Conservation (phyloP, 2,113 vertebrate species). For the Platichthys stellatus region DNA sequence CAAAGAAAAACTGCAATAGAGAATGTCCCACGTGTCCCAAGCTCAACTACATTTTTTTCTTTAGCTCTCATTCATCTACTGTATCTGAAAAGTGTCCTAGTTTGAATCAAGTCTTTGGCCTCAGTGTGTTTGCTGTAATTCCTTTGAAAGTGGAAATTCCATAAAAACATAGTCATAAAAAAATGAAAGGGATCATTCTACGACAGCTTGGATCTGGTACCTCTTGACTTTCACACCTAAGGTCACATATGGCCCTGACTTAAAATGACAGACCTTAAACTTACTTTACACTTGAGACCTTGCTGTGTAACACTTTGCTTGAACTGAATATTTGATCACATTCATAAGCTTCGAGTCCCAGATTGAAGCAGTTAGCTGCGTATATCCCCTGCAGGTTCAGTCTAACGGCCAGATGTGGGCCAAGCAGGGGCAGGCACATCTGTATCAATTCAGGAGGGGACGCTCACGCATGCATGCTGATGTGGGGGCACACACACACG, state of each 20-base stretch:
- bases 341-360: conserved; percentile 59
- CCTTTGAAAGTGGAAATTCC: conserved; percentile 49
- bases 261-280: conserved; percentile 63
- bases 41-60: background rate
- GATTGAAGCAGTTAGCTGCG: conserved; percentile 61
- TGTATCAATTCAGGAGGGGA: conserved; percentile 53
- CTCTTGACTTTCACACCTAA: conserved; percentile 60
- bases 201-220: conserved; percentile 56
- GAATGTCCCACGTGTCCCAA: background rate
- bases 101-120: background rate
- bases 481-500: background rate
- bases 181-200: conserved; percentile 40
- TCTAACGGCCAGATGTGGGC: conserved; percentile 60
- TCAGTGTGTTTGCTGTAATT: conserved; percentile 1
- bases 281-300: conserved; percentile 66
- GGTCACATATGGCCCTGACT: conserved; percentile 68
- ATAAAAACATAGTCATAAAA: conserved; percentile 42
- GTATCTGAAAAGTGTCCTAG: background rate
- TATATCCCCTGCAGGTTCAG: conserved; percentile 66
- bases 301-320: conserved; percentile 57
- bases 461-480: background rate
- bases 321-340: conserved; percentile 69
- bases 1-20: background rate
- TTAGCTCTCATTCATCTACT: background rate
- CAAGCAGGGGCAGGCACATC: conserved; percentile 46